These are phyloP conservation scores for Microcebus tavaratra DNA, from an alignment of 2,113 vertebrate genomes.

Conservation along the genomic window DNA sequence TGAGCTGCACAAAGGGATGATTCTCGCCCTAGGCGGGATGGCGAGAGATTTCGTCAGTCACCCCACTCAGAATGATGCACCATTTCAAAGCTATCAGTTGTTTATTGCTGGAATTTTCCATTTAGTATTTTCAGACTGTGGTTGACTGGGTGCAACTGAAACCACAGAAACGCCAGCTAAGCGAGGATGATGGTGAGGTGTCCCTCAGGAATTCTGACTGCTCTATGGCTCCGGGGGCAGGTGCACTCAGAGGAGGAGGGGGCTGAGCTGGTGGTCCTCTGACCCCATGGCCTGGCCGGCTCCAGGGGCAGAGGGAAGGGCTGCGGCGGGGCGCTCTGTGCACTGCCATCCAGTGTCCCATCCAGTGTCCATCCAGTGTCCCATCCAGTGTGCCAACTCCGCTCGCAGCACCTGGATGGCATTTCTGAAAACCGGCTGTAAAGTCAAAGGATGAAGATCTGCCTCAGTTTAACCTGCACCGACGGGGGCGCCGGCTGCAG, in stretches of 20 bases:
- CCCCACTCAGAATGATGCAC: background rate
- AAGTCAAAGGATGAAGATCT: background rate
- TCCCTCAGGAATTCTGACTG: background rate
- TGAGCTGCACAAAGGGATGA: background rate
- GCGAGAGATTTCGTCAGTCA: background rate
- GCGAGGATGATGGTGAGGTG: rapidly evolving
- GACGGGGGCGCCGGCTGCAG: rapidly evolving
- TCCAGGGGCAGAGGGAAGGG: background rate
- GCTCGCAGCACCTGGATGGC: rapidly evolving
- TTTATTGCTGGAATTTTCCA: background rate
- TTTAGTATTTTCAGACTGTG: background rate
- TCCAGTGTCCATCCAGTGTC: too few species aligned
- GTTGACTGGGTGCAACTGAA: background rate
- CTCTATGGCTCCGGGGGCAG: slow-evolving; percentile 67
- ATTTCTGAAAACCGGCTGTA: background rate
- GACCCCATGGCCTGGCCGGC: rapidly evolving
- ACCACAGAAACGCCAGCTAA: background rate
- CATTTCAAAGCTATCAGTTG: background rate
- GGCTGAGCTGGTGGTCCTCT: rapidly evolving
- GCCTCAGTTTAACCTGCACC: rapidly evolving
- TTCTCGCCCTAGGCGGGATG: background rate
- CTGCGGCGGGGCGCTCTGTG: rapidly evolving
- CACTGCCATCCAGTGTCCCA: too few species aligned
- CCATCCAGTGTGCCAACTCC: too few species aligned
- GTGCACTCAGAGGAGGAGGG: background rate